phyloP scores from a whole-genome alignment of 2,113 vertebrate genomes.

The Poicephalus meyeri region DNA sequence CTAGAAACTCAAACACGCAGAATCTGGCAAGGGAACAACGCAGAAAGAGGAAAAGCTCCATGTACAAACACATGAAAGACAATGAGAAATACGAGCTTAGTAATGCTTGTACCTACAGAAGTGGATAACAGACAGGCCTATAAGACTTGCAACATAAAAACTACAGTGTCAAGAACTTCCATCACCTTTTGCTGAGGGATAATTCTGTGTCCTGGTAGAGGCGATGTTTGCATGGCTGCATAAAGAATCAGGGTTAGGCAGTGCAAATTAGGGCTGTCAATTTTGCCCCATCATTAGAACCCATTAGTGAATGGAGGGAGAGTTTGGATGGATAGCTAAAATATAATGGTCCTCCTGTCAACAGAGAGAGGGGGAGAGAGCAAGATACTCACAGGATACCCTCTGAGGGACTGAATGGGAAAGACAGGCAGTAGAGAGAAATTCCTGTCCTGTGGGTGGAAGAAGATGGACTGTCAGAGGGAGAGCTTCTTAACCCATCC shows the following conservation, averaged over 20 bases:
- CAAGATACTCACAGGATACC: rapidly evolving
- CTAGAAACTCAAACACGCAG: background rate
- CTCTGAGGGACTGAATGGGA: background rate
- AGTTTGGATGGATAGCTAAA: background rate
- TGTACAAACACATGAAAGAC: background rate
- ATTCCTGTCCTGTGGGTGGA: background rate
- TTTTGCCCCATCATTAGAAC: background rate
- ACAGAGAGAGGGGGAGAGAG: background rate
- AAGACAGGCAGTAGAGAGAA: background rate
- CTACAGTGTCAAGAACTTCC: background rate
- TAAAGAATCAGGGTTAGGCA: background rate
- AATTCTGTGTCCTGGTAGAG: background rate
- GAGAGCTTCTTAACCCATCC: background rate
- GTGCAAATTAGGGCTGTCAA: rapidly evolving
- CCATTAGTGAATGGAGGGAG: background rate
- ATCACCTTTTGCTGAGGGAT: background rate
- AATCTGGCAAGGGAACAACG: background rate
- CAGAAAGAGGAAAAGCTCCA: background rate
- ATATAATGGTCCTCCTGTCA: background rate
- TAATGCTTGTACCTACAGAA: background rate
- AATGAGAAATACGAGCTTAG: background rate
- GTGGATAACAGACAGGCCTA: background rate
- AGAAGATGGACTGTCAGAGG: background rate
- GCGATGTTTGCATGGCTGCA: background rate
- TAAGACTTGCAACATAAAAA: background rate